These are phyloP conservation scores for Pollimyrus isidori DNA, from an alignment of 2,113 vertebrate genomes.

Conservation along the genomic window DNA sequence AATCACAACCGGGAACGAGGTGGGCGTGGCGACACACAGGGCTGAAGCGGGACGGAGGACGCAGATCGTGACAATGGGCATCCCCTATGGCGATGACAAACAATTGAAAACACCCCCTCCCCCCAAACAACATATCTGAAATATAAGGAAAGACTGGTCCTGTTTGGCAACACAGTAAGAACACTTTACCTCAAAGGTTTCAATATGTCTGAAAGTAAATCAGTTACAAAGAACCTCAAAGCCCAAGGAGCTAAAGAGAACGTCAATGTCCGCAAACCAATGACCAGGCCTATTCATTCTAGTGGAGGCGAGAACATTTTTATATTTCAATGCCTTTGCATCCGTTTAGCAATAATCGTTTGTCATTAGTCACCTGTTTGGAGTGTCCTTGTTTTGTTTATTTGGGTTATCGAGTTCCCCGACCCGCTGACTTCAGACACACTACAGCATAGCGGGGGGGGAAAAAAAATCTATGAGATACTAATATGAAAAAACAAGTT, in stretches of 20 bases:
- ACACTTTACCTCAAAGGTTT: not conserved
- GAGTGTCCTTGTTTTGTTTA: constrained; percentile 5
- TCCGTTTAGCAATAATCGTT: not conserved
- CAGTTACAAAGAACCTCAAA: not conserved
- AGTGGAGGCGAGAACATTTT: not conserved
- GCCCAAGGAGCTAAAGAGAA: not conserved
- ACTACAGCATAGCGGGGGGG: too few relatives aligned
- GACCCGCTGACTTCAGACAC: not conserved
- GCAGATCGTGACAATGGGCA: too few relatives aligned
- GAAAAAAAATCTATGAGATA: not conserved
- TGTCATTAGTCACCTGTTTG: constrained; percentile 4
- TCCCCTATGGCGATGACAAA: not conserved
- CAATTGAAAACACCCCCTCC: not conserved
- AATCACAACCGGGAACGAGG: too few relatives aligned
- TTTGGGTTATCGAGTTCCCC: not conserved
- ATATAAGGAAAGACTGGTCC: not conserved
- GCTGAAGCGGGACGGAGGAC: too few relatives aligned
- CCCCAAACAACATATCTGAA: not conserved
- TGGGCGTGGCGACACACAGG: too few relatives aligned
- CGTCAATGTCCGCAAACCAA: not conserved
- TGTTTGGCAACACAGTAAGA: not conserved
- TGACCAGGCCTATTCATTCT: not conserved
- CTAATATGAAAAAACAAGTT: not conserved
- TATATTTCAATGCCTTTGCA: not conserved
- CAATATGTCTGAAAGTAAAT: not conserved